Evolutionary conservation across 1,140 invertebrate species (phyloP).

Genomic region (Papilio aristodemus): DNA sequence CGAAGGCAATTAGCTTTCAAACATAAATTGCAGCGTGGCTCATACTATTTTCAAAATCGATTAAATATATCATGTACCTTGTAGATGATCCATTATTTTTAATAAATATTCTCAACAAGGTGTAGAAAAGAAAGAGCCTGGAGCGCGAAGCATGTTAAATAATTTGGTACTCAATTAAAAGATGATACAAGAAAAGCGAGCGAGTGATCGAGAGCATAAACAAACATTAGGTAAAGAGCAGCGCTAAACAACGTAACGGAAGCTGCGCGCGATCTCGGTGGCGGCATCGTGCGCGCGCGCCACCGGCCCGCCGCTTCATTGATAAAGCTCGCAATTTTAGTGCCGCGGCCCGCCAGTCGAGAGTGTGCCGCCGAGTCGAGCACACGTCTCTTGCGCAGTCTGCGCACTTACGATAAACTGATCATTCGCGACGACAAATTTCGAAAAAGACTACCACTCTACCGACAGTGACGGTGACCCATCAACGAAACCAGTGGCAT

Average conservation of each 20-base stretch:
- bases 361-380: constrained; percentile 57
- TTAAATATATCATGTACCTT: too few species aligned
- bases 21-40: too few species aligned
- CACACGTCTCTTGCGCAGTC: constrained; percentile 49
- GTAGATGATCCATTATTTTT: too few species aligned
- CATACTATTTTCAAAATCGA: too few species aligned
- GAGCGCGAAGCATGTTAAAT: neutral
- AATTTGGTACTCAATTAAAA: neutral
- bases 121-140: too few species aligned
- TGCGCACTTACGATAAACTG: constrained; percentile 44
- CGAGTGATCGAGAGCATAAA: constrained; percentile 51
- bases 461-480: constrained; percentile 40
- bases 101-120: too few species aligned
- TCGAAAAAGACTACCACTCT: constrained; percentile 37
- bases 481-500: constrained; percentile 66
- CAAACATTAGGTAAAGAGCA: constrained; percentile 65
- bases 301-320: constrained; percentile 48
- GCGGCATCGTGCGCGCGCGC: constrained; percentile 61
- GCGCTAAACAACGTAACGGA: constrained; percentile 67
- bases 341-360: constrained; percentile 55
- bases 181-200: neutral
- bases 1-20: too few species aligned
- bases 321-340: constrained; percentile 74
- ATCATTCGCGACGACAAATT: constrained; percentile 43
- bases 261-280: constrained; percentile 60